A percentile compares a stretch with the other conserved stretches of the same genome.
Conservation (phyloP, 2,113 vertebrate species). For the Gadus macrocephalus region DNA sequence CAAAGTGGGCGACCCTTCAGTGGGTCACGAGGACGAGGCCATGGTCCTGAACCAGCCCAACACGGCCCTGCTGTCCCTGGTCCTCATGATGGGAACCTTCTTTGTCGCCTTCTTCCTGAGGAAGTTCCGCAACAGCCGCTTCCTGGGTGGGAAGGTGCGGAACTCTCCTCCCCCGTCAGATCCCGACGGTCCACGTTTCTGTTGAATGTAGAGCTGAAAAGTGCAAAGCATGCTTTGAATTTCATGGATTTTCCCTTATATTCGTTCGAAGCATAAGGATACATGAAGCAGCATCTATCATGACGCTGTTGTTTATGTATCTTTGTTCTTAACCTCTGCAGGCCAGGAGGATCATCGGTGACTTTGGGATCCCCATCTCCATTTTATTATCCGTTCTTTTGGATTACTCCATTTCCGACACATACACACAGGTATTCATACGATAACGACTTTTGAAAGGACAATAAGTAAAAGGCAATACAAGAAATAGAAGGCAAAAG, state of each 20-base stretch:
- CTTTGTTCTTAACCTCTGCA: constrained; percentile 40
- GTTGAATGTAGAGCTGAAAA: no score
- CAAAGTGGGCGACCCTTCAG: no score
- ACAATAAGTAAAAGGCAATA: background rate
- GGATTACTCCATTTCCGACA: constrained; percentile 87
- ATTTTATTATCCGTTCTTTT: constrained; percentile 90
- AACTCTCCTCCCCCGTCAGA: background rate
- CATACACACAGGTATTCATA: constrained; percentile 86
- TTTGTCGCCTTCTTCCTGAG: constrained; percentile 96
- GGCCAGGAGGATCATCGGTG: constrained; percentile 93
- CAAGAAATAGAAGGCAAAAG: no score
- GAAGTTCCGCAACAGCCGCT: constrained; percentile 96
- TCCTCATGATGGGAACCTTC: constrained; percentile 97
- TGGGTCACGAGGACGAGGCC: constrained; percentile 8
- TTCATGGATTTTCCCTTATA: background rate
- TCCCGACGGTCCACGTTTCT: no score
- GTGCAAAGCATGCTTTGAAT: background rate
- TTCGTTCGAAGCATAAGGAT: no score
- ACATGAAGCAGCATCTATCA: no score
- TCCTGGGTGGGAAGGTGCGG: constrained; percentile 90
- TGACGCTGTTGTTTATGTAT: background rate
- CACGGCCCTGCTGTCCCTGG: constrained; percentile 92
- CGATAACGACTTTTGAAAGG: background rate
- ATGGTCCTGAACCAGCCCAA: constrained; percentile 86
- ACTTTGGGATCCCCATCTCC: constrained; percentile 98